Percentiles rank a stretch among this genome's conserved stretches.
phyloP scores from a whole-genome alignment of 2,797 vertebrate species.

The Macropus fuliginosus region DNA sequence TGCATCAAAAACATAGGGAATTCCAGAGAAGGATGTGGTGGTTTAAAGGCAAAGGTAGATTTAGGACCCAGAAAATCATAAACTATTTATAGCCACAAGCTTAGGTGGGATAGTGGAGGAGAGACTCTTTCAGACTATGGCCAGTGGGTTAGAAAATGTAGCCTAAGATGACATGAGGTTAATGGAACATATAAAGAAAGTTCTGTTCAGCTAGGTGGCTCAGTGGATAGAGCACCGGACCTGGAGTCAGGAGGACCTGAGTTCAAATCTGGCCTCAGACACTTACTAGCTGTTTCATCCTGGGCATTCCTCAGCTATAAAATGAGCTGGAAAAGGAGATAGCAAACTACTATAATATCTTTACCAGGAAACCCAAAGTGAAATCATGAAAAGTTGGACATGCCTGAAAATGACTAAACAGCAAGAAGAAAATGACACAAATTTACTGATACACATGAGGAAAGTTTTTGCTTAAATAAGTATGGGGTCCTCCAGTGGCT shows the following conservation, averaged over 20 bases:
- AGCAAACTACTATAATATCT: neutral
- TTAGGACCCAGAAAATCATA: neutral
- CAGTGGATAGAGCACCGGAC: neutral
- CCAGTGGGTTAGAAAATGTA: neutral
- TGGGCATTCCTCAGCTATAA: neutral
- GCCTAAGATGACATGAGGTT: neutral
- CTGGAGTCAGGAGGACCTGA: neutral
- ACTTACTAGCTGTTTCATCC: neutral
- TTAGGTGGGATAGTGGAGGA: neutral
- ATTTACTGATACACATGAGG: neutral
- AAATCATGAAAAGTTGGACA: neutral
- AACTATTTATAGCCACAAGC: neutral
- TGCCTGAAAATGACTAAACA: neutral
- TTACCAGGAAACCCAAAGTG: neutral
- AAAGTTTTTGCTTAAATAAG: neutral
- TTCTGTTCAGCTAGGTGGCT: neutral
- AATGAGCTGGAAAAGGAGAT: neutral
- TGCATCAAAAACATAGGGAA: neutral
- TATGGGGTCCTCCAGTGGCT: neutral
- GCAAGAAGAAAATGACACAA: neutral
- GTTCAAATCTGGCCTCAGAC: neutral
- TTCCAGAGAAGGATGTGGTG: neutral
- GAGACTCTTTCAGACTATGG: neutral
- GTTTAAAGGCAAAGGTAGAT: neutral
- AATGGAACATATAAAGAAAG: neutral